Evolutionary conservation across 2,113 vertebrate genomes (phyloP), one percentile per base, ranked within the genome.

Genomic region (Dunckerocampus dactyliophorus): DNA sequence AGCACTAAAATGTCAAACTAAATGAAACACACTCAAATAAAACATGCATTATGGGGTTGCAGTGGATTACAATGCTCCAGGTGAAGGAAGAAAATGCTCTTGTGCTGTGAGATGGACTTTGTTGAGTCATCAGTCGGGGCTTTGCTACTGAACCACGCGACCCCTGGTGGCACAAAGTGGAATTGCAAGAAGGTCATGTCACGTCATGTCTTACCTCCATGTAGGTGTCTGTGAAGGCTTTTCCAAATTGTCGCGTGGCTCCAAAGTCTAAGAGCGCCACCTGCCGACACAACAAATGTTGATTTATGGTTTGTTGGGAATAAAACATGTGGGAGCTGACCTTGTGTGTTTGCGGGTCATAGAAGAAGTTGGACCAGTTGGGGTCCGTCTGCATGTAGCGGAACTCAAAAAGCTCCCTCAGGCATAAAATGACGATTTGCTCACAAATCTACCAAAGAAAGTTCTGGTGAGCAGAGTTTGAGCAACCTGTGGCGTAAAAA

Each of bases 331-430:
- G n/a, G 12, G 17, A 57, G 19, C 89, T 85, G 84, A 96, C 97
- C 93, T 85, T 94, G 83, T 98, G 93, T 15, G 88, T 86, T 76
- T 97, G 91, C 0, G 97, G 97, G 56, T 99, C 93, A 0, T 99
- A 99, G 75, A 99, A 94, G 87, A 99, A 99, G 87, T 99, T 99
- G 42, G 97, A 98, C 97, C 97, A 99, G 89, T 99, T 99, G 21
- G 97, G 97, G 74, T 99, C 97, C 0, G 97, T 98, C 91, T 99
- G 97, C 97, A 99, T 99, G 85, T 92, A 95, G 20, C 91, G 92
- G 84, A 98, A 99, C 84, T 99, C 95, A 58, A 99, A 98, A 60
- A 99, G 88, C 83, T 99, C 97, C 69, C 94, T 80, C 67, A 99
- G 87, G 75, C 97, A 99, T 74, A 99, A 76, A 0, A 69, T 73